These are phyloP conservation scores for Spicauda simplicius DNA, from an alignment of 2,888 invertebrate genomes.

Conservation along the genomic window DNA sequence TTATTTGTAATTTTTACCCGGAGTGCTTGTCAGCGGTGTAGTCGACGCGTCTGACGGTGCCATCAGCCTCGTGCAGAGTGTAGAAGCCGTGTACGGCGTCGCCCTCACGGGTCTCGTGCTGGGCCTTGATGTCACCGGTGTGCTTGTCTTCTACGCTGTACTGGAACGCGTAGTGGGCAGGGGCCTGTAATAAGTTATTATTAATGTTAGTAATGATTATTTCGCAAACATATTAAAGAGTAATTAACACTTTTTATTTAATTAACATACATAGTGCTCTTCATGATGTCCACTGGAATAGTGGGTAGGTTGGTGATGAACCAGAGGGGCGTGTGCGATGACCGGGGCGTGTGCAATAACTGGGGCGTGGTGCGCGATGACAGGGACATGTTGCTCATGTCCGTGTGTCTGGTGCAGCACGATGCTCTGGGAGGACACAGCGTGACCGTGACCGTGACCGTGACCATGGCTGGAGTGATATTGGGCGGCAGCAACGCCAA, in stretches of 20 bases:
- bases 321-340: neutral
- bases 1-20: neutral
- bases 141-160: slow-evolving; percentile 50
- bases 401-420: slow-evolving; percentile 51
- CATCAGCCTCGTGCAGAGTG: slow-evolving; percentile 63
- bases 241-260: too few species aligned
- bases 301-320: neutral
- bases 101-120: slow-evolving; percentile 66
- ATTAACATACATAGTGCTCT: neutral
- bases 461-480: slow-evolving; percentile 20
- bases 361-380: too few species aligned
- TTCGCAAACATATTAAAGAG: too few species aligned
- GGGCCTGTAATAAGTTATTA: too few species aligned
- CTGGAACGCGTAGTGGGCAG: too few species aligned
- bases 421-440: slow-evolving; percentile 46
- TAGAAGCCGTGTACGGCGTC: neutral
- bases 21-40: slow-evolving; percentile 77
- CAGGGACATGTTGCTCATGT: slow-evolving; percentile 11
- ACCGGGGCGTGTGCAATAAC: slow-evolving; percentile 22
- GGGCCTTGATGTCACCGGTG: slow-evolving; percentile 79
- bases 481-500: slow-evolving; percentile 40
- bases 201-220: too few species aligned
- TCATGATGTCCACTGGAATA: neutral
- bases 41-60: slow-evolving; percentile 81
- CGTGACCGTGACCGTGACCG: slow-evolving; percentile 45